Conservation (phyloP, 2,113 vertebrate genomes). For the Anguilla japonica region DNA sequence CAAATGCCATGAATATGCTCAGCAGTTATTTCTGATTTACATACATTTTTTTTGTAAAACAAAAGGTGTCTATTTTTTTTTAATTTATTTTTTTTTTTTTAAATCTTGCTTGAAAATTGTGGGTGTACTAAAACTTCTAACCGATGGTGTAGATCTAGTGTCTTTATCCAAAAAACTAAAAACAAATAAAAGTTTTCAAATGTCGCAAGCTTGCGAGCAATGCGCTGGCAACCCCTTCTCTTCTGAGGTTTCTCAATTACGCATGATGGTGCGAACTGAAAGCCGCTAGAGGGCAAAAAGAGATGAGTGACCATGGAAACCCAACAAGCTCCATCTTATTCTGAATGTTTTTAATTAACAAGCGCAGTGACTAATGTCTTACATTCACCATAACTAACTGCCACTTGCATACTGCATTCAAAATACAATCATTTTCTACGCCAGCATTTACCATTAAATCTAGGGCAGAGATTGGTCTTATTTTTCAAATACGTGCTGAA, state of each 20-base stretch:
- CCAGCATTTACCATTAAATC: not conserved
- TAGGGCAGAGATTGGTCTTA: not conserved
- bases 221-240: not conserved
- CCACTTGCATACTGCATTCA: not conserved
- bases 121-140: no score
- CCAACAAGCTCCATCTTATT: not conserved
- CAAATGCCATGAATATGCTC: no score
- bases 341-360: not conserved
- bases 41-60: no score
- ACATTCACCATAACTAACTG: not conserved
- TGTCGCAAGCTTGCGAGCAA: not conserved
- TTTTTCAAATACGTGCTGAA: not conserved
- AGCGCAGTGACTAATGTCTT: not conserved
- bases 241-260: not conserved
- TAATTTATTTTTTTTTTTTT: no score
- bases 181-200: not conserved
- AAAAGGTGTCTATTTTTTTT: no score
- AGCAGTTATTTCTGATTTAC: no score
- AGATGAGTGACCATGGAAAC: not conserved
- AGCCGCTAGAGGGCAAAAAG: not conserved
- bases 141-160: no score
- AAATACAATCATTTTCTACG: not conserved
- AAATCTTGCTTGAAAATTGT: no score
- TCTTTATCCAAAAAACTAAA: no score
- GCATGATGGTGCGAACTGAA: not conserved